Percentiles rank a stretch among this genome's conserved stretches.
phyloP scores from a whole-genome alignment of 2,888 invertebrate species.

The Tetramorium bicarinatum region DNA sequence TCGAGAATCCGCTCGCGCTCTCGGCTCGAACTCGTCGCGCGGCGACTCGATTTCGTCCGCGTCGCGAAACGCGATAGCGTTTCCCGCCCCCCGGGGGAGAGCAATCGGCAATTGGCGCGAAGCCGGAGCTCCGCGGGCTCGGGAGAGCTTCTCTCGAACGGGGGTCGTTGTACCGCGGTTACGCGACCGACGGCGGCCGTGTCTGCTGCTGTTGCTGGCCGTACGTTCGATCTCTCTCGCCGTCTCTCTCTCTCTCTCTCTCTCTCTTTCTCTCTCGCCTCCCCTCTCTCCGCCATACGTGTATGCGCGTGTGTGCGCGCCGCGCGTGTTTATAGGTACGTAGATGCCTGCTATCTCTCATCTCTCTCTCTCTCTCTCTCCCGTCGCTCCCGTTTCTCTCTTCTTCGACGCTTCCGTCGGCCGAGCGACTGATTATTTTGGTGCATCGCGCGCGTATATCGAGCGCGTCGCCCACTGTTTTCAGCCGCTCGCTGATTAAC shows the following conservation, averaged over 20 bases:
- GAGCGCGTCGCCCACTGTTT: constrained; percentile 49
- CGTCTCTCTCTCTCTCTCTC: neutral
- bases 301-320: neutral
- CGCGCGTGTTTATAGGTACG: constrained; percentile 71
- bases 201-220: constrained; percentile 68
- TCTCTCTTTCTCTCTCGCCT: constrained; percentile 26
- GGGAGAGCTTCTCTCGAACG: constrained; percentile 50
- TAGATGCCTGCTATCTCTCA: constrained; percentile 58
- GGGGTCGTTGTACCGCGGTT: constrained; percentile 83
- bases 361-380: constrained; percentile 39
- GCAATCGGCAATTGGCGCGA: constrained; percentile 67
- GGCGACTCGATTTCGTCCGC: constrained; percentile 26
- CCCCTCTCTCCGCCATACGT: neutral
- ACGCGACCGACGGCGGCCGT: constrained; percentile 78
- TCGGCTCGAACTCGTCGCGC: neutral
- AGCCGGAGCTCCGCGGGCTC: constrained; percentile 69
- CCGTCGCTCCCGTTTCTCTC: neutral
- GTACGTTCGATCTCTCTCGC: constrained; percentile 36
- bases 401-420: constrained; percentile 28
- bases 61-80: neutral
- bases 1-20: neutral
- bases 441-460: constrained; percentile 49
- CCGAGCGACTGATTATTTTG: constrained; percentile 51
- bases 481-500: constrained; percentile 47
- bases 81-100: constrained; percentile 23